Evolutionary conservation across 2,113 vertebrate species (phyloP).

Genomic region (Diglossa brunneiventris): DNA sequence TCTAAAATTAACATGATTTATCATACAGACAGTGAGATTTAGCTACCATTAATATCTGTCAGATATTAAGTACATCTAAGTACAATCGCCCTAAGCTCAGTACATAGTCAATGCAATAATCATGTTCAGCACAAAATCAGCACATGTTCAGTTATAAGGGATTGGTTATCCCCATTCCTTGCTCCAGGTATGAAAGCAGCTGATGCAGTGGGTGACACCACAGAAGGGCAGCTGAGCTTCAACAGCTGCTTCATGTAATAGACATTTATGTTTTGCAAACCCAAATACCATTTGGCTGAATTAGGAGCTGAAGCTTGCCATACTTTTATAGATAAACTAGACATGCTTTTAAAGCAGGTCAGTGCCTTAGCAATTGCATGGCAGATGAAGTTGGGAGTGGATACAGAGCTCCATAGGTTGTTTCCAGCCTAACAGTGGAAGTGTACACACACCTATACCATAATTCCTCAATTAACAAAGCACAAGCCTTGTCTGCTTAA

Average conservation of each 20-base stretch:
- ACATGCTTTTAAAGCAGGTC: neutral
- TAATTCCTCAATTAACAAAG: neutral
- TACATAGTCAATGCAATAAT: neutral
- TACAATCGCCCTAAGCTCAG: neutral
- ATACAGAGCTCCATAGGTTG: neutral
- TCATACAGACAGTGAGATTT: neutral
- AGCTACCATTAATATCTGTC: neutral
- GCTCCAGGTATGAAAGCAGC: neutral
- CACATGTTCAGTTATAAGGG: neutral
- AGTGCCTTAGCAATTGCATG: neutral
- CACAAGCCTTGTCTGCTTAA: neutral
- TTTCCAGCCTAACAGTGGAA: neutral
- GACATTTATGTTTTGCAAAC: neutral
- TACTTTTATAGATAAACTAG: neutral
- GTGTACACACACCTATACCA: fast-evolving
- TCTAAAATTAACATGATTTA: neutral
- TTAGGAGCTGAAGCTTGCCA: neutral
- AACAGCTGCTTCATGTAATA: neutral
- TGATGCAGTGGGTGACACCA: neutral
- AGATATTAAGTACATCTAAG: neutral
- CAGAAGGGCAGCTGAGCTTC: neutral
- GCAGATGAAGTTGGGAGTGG: neutral
- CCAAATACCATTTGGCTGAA: neutral
- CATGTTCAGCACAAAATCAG: neutral
- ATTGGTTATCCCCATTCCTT: neutral